Evolutionary conservation across 1,140 invertebrate genomes (phyloP), one percentile per base, ranked within the genome.

Genomic region (Hirudo medicinalis): DNA sequence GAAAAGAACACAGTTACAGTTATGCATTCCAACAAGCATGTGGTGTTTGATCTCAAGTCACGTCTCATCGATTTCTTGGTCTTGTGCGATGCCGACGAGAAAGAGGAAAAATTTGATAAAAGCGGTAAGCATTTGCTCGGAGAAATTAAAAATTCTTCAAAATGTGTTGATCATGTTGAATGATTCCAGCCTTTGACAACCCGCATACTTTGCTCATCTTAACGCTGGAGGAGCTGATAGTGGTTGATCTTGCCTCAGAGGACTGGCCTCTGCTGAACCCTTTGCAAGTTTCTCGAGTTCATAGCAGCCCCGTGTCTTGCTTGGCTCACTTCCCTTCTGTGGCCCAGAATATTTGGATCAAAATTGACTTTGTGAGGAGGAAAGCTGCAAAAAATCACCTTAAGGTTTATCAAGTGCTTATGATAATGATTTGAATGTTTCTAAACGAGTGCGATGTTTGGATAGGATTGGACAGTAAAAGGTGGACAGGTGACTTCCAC

Each of bases 31-130:
- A 27, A 15, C 36, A 70, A 70, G 25, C 69, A 70, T 13, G 69
- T 70, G n/a, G 69, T 90, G 3, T 91, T 97, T 76, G 94, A 97
- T 80, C 93, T 98, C 77, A 96, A 94, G 9, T 97, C 93, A 17
- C 89, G 90, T 80, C 87, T 91, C 69, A 84, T 88, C 67, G 86
- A 88, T 76, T 87, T 87, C 76, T 76, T 83, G 17, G 79, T 63
- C 2, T 25, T 63, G 57, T 63, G 57, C 15, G 57, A 63, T 13
- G 57, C 57, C 17, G 57, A 63, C 15, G 57, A 63, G 29, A 63
- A 63, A 63, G 57, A 63, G 22, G 57, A 6, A 6, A 36, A 36
- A 6, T 36, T 2, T 36, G 32, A 32, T 13, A 2, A 1, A 11
- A 22, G 5, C 22, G 19, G 57, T 63, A n/a, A 63, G 29, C 8